Percentiles rank a stretch among this genome's conserved stretches.
Conservation (phyloP, 2,113 vertebrate species). For the Dicaeum eximium region DNA sequence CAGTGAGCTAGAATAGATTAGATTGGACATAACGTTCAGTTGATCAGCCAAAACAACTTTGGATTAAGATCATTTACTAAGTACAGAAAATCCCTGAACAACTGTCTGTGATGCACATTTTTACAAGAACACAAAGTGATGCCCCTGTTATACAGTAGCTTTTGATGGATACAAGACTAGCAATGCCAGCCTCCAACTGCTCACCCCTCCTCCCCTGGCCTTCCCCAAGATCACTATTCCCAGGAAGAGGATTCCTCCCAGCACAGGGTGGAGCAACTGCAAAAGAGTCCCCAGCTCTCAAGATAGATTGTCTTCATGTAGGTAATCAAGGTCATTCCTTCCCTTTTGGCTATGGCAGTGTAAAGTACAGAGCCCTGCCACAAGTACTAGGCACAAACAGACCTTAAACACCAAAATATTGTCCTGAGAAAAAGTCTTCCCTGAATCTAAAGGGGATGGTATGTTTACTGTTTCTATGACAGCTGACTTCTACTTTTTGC, state of each 20-base stretch:
- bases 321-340: background rate
- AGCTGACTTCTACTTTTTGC: background rate
- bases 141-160: background rate
- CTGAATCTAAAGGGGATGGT: background rate
- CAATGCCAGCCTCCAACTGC: background rate
- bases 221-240: background rate
- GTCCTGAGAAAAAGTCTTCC: background rate
- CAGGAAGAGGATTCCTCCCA: background rate
- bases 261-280: background rate
- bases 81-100: background rate
- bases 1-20: background rate
- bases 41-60: background rate
- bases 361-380: background rate
- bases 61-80: background rate
- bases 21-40: background rate
- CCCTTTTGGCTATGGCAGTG: background rate
- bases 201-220: background rate
- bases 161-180: background rate
- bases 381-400: background rate
- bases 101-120: background rate
- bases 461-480: background rate
- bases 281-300: background rate
- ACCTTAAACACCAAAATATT: background rate
- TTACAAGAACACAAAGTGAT: background rate
- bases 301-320: background rate